Percentiles rank a stretch among this genome's conserved stretches.
Evolutionary conservation across 2,797 vertebrate genomes (phyloP).

Genomic region (Lerista edwardsae): DNA sequence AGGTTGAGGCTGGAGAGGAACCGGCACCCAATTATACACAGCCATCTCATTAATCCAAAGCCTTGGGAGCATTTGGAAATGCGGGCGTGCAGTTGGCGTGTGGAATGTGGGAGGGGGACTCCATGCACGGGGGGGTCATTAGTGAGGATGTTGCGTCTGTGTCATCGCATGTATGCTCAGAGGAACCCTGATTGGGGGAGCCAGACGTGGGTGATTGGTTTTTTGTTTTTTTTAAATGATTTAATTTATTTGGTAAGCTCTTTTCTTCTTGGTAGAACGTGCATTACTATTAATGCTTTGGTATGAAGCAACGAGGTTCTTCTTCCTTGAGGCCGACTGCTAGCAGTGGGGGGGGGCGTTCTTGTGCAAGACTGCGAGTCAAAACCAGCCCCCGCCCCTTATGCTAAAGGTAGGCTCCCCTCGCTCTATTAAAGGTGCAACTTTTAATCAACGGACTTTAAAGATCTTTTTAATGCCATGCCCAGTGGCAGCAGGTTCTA

Average conservation of each 20-base stretch:
- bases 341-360: too few species aligned
- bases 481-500: too few species aligned
- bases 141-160: too few species aligned
- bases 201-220: background rate
- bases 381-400: too few species aligned
- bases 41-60: slow-evolving; percentile 2
- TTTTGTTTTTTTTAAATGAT: background rate
- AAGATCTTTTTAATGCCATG: too few species aligned
- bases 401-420: too few species aligned
- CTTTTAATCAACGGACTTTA: too few species aligned
- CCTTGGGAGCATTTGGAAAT: background rate
- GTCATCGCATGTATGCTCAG: background rate
- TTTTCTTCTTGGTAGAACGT: background rate
- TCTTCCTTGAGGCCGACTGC: background rate
- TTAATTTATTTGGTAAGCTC: too few species aligned
- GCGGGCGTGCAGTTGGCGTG: background rate
- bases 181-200: background rate
- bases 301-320: background rate
- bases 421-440: too few species aligned
- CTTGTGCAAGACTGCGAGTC: too few species aligned
- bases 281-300: background rate
- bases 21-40: background rate
- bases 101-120: too few species aligned
- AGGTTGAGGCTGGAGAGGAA: background rate
- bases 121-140: too few species aligned